phyloP scores from a whole-genome alignment of 2,888 invertebrate species.

The Pammene aurita region DNA sequence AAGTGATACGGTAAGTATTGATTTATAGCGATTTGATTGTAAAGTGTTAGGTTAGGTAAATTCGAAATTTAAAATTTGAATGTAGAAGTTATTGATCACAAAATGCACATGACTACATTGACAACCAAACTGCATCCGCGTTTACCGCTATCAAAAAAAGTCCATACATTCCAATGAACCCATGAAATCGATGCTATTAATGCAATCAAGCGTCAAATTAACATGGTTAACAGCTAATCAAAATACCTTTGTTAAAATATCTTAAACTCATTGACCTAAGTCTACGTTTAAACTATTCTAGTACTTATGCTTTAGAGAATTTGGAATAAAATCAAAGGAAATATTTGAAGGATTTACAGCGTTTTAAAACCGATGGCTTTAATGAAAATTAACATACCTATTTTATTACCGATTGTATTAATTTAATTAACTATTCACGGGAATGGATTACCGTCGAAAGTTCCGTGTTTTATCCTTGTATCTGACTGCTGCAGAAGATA shows the following conservation, averaged over 20 bases:
- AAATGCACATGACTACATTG: too few relatives aligned
- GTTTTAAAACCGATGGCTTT: background rate
- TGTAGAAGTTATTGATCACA: too few relatives aligned
- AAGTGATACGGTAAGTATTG: too few relatives aligned
- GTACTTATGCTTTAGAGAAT: background rate
- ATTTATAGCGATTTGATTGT: too few relatives aligned
- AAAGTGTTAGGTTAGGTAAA: too few relatives aligned
- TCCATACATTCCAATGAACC: constrained; percentile 1
- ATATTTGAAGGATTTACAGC: too few relatives aligned
- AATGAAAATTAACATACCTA: constrained; percentile 8
- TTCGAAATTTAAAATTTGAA: too few relatives aligned
- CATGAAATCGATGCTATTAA: constrained; percentile 10
- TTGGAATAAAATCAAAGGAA: background rate
- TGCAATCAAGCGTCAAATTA: constrained; percentile 14
- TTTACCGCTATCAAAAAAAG: background rate
- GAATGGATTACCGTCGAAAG: background rate
- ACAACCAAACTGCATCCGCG: too few relatives aligned
- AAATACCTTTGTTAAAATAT: constrained; percentile 4
- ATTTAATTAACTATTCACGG: constrained; percentile 49
- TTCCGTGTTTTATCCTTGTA: background rate
- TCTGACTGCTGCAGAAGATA: background rate
- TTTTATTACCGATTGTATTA: constrained; percentile 12
- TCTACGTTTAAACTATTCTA: background rate
- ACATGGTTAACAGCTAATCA: constrained; percentile 12
- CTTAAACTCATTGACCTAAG: background rate